Evolutionary conservation across 2,113 vertebrate species (phyloP).

Genomic region (Gasterosteus aculeatus): DNA sequence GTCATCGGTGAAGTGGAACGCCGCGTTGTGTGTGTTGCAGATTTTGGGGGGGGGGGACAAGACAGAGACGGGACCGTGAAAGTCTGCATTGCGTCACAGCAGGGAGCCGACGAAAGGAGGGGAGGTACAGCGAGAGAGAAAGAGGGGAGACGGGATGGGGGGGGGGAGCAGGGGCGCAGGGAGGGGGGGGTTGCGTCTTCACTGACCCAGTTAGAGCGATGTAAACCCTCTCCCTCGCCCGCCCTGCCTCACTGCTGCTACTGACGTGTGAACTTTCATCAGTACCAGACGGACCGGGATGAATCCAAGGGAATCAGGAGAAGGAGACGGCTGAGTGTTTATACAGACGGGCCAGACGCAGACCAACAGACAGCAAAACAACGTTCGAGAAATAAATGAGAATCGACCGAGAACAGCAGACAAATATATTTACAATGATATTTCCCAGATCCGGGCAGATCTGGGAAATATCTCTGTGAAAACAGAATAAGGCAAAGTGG

Average conservation of each 20-base stretch:
- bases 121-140: slow-evolving; percentile 22
- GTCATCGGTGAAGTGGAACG: slow-evolving; percentile 19
- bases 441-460: slow-evolving; percentile 38
- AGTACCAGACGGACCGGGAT: slow-evolving; percentile 51
- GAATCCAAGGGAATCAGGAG: slow-evolving; percentile 31
- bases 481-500: slow-evolving; percentile 58
- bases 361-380: slow-evolving; percentile 20
- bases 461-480: slow-evolving; percentile 63
- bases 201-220: slow-evolving; percentile 78
- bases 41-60: slow-evolving; percentile 22
- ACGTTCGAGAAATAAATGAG: slow-evolving; percentile 33
- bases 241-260: slow-evolving; percentile 37
- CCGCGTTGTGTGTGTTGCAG: slow-evolving; percentile 34
- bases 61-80: slow-evolving; percentile 40
- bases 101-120: slow-evolving; percentile 44
- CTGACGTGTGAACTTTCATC: slow-evolving; percentile 75
- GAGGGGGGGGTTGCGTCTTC: slow-evolving; percentile 70
- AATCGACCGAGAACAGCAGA: slow-evolving; percentile 28
- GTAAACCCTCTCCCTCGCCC: slow-evolving; percentile 42
- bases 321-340: slow-evolving; percentile 15
- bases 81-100: slow-evolving; percentile 79
- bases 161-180: slow-evolving; percentile 51
- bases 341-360: slow-evolving; percentile 15
- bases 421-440: slow-evolving; percentile 49
- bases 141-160: slow-evolving; percentile 35